These are phyloP conservation scores for Falco columbarius DNA, from an alignment of 2,797 vertebrate genomes.

Conservation along the genomic window DNA sequence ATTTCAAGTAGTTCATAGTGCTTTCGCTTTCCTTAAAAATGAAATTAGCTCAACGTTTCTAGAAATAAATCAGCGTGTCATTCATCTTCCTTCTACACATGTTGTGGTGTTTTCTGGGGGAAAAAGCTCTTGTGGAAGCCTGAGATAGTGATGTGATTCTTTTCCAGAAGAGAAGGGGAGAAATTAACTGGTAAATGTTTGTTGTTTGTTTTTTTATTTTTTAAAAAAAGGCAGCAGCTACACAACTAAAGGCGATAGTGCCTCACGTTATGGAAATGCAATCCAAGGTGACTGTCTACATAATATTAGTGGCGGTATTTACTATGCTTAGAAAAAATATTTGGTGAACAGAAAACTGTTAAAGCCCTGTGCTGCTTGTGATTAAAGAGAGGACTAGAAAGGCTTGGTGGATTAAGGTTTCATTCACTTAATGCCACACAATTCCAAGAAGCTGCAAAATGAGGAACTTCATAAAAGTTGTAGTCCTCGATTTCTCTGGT, in stretches of 20 bases:
- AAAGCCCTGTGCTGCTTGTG: background rate
- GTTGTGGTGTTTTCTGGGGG: background rate
- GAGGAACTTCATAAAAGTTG: background rate
- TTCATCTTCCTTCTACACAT: background rate
- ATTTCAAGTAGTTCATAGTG: background rate
- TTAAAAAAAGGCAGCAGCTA: background rate
- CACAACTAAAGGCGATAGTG: background rate
- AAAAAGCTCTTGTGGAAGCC: background rate
- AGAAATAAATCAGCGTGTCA: background rate
- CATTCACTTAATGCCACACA: fast-evolving
- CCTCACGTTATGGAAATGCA: background rate
- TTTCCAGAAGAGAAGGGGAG: background rate
- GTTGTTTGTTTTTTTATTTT: too few relatives aligned
- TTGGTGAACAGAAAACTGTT: background rate
- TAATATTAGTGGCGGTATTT: background rate
- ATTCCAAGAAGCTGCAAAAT: background rate
- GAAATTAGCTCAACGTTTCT: background rate
- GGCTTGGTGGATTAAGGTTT: background rate
- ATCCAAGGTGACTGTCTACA: too few relatives aligned
- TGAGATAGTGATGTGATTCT: too few relatives aligned
- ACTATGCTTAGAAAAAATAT: background rate
- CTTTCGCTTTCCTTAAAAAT: background rate
- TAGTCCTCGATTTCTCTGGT: background rate
- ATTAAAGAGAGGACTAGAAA: background rate
- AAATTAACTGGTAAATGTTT: background rate